These are phyloP conservation scores for Argyresthia albistria DNA, from an alignment of 2,888 invertebrate genomes.

Conservation along the genomic window DNA sequence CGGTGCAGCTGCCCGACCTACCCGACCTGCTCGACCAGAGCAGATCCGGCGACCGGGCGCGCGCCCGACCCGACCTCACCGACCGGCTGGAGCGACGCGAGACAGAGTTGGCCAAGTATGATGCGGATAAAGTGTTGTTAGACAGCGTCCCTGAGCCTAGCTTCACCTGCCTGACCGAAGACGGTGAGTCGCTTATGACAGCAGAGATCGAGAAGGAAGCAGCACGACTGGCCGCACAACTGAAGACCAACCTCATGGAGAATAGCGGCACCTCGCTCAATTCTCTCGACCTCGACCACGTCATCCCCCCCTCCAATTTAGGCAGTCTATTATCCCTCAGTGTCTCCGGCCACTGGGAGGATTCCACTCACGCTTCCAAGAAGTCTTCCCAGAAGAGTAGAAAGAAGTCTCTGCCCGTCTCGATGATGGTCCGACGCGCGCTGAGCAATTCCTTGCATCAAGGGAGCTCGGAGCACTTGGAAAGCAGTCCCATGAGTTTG, in stretches of 20 bases:
- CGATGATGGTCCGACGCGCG: constrained; percentile 80
- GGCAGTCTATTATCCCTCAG: constrained; percentile 76
- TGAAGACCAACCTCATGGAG: constrained; percentile 57
- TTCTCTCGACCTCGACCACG: constrained; percentile 79
- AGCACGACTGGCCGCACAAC: constrained; percentile 71
- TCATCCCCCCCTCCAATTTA: constrained; percentile 84
- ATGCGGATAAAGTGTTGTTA: constrained; percentile 22
- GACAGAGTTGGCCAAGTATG: constrained; percentile 16
- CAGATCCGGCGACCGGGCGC: too few species aligned
- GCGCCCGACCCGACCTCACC: constrained; percentile 55
- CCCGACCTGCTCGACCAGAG: constrained; percentile 28
- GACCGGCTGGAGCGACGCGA: constrained; percentile 30
- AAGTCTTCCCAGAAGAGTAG: constrained; percentile 56
- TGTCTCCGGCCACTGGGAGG: constrained; percentile 66
- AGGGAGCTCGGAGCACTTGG: constrained; percentile 76
- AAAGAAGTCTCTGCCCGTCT: constrained; percentile 80
- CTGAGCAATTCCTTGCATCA: constrained; percentile 70
- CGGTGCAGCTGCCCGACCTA: constrained; percentile 65
- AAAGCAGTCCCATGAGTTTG: constrained; percentile 74
- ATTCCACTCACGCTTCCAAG: constrained; percentile 33
- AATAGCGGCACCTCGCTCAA: constrained; percentile 73
- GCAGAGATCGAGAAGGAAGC: constrained; percentile 84
- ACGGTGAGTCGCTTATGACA: constrained; percentile 76
- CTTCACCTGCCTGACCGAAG: constrained; percentile 54
- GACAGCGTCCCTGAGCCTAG: constrained; percentile 42